Conservation (phyloP, 2,113 vertebrate genomes). For the Paramisgurnus dabryanus region DNA sequence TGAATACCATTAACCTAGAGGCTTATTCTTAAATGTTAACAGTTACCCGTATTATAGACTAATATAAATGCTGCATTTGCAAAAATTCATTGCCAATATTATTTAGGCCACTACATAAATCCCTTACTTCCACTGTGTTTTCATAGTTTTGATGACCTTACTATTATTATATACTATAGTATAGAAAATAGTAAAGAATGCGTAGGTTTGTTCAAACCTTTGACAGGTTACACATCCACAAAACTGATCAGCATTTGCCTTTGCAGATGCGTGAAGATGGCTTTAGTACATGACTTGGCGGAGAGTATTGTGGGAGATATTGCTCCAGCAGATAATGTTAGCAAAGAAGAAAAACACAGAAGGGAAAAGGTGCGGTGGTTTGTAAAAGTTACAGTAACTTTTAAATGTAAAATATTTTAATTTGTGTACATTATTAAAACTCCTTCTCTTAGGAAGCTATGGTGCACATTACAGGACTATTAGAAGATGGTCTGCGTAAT, state of each 20-base stretch:
- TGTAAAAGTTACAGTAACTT: neutral
- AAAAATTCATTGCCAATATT: neutral
- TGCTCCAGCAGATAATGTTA: slow-evolving; percentile 92
- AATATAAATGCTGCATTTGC: no score
- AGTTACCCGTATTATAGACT: no score
- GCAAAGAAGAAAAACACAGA: slow-evolving; percentile 92
- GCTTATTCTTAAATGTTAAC: neutral
- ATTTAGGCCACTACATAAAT: no score
- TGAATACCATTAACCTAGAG: neutral
- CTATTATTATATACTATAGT: no score
- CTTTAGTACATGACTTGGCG: slow-evolving; percentile 96
- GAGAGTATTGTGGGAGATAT: slow-evolving; percentile 99
- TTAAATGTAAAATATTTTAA: neutral
- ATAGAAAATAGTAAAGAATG: no score
- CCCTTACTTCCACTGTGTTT: no score
- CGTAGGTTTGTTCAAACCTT: no score
- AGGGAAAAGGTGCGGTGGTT: slow-evolving; percentile 80
- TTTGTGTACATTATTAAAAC: neutral
- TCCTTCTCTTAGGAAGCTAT: slow-evolving; percentile 84
- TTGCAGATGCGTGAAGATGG: slow-evolving; percentile 88
- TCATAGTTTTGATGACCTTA: no score
- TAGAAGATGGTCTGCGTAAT: slow-evolving; percentile 80
- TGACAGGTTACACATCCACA: neutral
- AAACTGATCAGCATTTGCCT: neutral
- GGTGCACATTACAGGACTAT: slow-evolving; percentile 81